These are phyloP conservation scores for Bombus waltoni DNA, from an alignment of 1,140 invertebrate genomes.

Conservation along the genomic window DNA sequence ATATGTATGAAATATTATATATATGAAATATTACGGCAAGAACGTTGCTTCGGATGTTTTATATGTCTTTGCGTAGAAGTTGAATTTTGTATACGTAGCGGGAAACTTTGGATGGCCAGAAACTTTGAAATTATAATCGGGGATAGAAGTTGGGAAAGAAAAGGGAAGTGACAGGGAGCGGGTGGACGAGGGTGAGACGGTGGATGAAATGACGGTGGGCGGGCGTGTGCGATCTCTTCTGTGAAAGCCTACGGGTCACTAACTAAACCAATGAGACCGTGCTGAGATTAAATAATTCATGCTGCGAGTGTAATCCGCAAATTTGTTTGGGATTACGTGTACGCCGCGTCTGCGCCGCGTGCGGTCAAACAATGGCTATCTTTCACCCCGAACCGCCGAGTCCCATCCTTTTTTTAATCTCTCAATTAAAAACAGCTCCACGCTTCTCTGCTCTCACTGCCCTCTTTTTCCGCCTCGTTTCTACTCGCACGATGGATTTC, in stretches of 20 bases:
- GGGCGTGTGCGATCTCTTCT: slow-evolving; percentile 70
- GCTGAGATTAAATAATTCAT: slow-evolving; percentile 80
- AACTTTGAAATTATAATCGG: too few relatives aligned
- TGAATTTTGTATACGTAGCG: too few relatives aligned
- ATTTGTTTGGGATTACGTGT: slow-evolving; percentile 80
- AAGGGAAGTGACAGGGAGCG: not conserved
- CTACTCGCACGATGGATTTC: not conserved
- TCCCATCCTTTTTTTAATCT: slow-evolving; percentile 68
- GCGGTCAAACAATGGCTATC: slow-evolving; percentile 79
- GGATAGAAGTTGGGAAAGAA: not conserved
- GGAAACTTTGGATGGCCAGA: not conserved
- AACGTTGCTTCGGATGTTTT: too few relatives aligned
- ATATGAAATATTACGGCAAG: too few relatives aligned
- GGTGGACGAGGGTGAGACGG: not conserved
- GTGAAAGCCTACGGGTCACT: slow-evolving; percentile 74
- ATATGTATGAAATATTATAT: too few relatives aligned
- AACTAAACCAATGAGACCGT: slow-evolving; percentile 79
- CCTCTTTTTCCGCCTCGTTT: not conserved
- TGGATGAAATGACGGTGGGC: slow-evolving; percentile 61
- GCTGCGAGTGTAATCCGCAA: slow-evolving; percentile 80
- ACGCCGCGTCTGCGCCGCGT: slow-evolving; percentile 73
- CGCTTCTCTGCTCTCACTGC: too few relatives aligned
- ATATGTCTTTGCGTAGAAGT: too few relatives aligned
- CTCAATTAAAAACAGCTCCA: slow-evolving; percentile 58
- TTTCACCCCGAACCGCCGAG: slow-evolving; percentile 61